Evolutionary conservation across 2,888 invertebrate species (phyloP).

Genomic region (Mythimna albipuncta): DNA sequence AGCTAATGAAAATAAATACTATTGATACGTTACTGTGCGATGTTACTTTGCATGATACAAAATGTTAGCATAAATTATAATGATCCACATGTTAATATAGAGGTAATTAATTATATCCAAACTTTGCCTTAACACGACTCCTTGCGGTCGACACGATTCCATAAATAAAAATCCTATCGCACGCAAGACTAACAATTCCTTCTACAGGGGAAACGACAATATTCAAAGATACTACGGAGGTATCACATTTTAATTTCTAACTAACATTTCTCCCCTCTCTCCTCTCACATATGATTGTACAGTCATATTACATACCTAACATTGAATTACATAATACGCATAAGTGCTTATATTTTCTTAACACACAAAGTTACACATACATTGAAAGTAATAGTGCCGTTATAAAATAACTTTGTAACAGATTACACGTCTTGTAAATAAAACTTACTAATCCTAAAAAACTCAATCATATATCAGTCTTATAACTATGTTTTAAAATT

Average conservation of each 20-base stretch:
- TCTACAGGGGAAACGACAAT: slow-evolving; percentile 73
- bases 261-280: slow-evolving; percentile 61
- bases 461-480: slow-evolving; percentile 87
- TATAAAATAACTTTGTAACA: slow-evolving; percentile 70
- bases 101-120: slow-evolving; percentile 57
- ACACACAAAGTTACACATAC: slow-evolving; percentile 72
- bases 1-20: slow-evolving; percentile 76
- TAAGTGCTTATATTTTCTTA: slow-evolving; percentile 65
- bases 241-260: slow-evolving; percentile 81
- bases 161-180: slow-evolving; percentile 55
- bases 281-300: slow-evolving; percentile 64
- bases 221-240: slow-evolving; percentile 75
- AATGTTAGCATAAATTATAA: slow-evolving; percentile 75
- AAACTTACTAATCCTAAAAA: slow-evolving; percentile 68
- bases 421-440: slow-evolving; percentile 63
- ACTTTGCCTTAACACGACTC: slow-evolving; percentile 43
- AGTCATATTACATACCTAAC: slow-evolving; percentile 72
- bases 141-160: slow-evolving; percentile 39
- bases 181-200: slow-evolving; percentile 69
- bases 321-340: slow-evolving; percentile 70
- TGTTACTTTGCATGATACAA: slow-evolving; percentile 77
- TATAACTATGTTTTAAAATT: slow-evolving; percentile 84
- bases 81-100: slow-evolving; percentile 61
- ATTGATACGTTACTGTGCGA: slow-evolving; percentile 79
- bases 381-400: slow-evolving; percentile 81